Evolutionary conservation across 2,797 vertebrate genomes (phyloP).

Genomic region (Hypotaenidia philippensis): DNA sequence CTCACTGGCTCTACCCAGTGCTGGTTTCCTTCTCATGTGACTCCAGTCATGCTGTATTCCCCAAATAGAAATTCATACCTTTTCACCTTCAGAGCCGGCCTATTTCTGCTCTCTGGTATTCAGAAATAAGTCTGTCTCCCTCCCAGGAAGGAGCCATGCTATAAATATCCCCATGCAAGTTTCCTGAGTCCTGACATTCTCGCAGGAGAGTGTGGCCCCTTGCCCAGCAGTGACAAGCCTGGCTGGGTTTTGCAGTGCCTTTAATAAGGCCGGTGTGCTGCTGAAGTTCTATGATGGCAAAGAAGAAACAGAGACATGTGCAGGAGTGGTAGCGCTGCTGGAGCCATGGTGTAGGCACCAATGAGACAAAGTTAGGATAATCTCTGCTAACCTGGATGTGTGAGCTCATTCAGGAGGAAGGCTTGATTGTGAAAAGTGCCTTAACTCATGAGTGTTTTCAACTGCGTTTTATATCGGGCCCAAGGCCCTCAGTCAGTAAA

Average conservation of each 20-base stretch:
- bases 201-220: neutral
- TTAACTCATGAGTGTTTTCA: neutral
- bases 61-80: conserved; percentile 48
- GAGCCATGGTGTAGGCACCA: neutral
- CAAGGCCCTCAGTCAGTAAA: neutral
- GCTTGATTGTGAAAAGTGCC: neutral
- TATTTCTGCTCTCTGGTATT: conserved; percentile 42
- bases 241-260: neutral
- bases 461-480: neutral
- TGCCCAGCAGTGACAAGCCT: neutral
- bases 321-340: neutral
- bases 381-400: neutral
- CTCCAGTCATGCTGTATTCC: neutral
- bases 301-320: fast-evolving
- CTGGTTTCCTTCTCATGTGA: neutral
- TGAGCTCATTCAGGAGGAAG: neutral
- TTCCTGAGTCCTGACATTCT: neutral
- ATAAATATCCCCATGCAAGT: conserved; percentile 28
- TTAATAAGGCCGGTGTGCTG: neutral
- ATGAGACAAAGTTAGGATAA: neutral
- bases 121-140: conserved; percentile 32
- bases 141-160: neutral
- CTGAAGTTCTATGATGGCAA: neutral
- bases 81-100: conserved; percentile 54
- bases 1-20: neutral